Percentiles rank a stretch among this genome's conserved stretches.
Conservation (phyloP, 1,140 invertebrate species). For the Leptinotarsa lineolata region DNA sequence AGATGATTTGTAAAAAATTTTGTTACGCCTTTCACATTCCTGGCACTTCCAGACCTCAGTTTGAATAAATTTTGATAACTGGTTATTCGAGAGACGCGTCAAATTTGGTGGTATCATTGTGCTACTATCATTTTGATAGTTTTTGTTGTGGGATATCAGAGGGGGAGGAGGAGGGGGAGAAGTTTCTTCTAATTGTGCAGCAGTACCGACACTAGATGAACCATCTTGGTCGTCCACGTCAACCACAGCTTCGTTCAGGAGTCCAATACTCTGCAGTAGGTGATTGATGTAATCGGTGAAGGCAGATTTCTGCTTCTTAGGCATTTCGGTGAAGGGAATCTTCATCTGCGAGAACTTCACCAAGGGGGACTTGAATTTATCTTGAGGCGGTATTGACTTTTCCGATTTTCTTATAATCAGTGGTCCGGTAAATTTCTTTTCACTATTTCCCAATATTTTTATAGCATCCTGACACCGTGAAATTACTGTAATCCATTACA, state of each 20-base stretch:
- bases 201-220: neutral
- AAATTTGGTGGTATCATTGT: conserved; percentile 1
- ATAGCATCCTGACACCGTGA: conserved; percentile 41
- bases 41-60: conserved; percentile 34
- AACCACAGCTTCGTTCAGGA: conserved; percentile 18
- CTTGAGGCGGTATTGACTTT: conserved; percentile 1
- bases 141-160: neutral
- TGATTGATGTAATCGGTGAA: conserved; percentile 30
- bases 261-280: conserved; percentile 29
- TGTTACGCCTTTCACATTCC: conserved; percentile 35
- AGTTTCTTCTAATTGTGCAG: neutral
- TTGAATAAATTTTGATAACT: conserved; percentile 23
- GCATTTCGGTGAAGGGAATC: conserved; percentile 36
- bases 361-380: conserved; percentile 36
- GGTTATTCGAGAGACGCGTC: neutral
- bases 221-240: conserved; percentile 3
- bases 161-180: conserved; percentile 21
- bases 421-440: conserved; percentile 34
- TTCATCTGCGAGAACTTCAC: conserved; percentile 22
- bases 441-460: conserved; percentile 32
- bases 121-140: neutral
- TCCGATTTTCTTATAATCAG: conserved; percentile 31
- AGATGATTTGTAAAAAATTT: conserved; percentile 23
- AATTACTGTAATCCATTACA: conserved; percentile 41
- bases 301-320: conserved; percentile 20